Conservation (phyloP, 1,140 invertebrate genomes). For the Acyrthosiphon pisum region DNA sequence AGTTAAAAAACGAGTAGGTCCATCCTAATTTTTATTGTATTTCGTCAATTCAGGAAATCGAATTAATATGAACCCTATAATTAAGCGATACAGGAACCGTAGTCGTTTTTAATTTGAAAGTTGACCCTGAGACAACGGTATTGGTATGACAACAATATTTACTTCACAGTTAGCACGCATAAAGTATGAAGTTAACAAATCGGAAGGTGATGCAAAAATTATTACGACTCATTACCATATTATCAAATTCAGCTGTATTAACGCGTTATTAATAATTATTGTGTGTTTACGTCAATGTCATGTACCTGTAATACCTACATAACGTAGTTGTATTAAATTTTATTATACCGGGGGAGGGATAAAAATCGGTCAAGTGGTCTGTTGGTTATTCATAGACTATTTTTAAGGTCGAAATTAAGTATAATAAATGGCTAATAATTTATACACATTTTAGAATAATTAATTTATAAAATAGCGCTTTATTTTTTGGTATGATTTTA, state of each 20-base stretch:
- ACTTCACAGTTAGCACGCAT: background rate
- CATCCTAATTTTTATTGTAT: too few relatives aligned
- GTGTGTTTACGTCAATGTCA: background rate
- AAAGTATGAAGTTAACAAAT: background rate
- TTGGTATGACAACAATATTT: background rate
- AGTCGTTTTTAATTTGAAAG: background rate
- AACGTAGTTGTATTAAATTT: background rate
- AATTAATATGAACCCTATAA: background rate
- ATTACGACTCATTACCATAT: background rate
- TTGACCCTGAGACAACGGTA: background rate
- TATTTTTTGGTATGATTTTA: background rate
- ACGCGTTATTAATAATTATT: background rate
- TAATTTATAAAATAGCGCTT: background rate
- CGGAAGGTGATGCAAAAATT: background rate
- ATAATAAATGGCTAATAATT: too few relatives aligned
- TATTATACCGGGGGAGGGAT: accelerated
- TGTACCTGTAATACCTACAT: too few relatives aligned
- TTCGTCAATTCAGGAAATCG: too few relatives aligned
- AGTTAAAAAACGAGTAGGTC: too few relatives aligned
- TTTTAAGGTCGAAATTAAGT: background rate
- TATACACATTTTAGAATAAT: background rate
- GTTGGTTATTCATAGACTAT: background rate
- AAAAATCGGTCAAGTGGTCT: background rate
- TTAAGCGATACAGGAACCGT: background rate
- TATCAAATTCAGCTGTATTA: background rate